Conservation (phyloP, 2,113 vertebrate species). For the Mus spicilegus region DNA sequence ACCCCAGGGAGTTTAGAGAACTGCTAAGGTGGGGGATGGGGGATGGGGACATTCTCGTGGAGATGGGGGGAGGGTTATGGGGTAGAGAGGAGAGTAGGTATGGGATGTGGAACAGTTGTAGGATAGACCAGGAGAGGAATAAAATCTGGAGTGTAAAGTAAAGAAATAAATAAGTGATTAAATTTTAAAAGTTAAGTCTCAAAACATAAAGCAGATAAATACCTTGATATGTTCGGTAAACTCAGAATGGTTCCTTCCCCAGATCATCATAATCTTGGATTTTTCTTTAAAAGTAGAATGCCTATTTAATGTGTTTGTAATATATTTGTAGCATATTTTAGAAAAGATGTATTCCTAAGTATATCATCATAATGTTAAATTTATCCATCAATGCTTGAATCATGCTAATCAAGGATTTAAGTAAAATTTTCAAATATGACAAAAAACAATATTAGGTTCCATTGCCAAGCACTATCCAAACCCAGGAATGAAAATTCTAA, state of each 20-base stretch:
- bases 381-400: constrained; percentile 56
- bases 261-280: background rate
- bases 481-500: constrained; percentile 15
- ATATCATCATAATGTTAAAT: constrained; percentile 28
- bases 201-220: background rate
- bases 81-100: no score
- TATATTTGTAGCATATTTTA: background rate
- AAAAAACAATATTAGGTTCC: background rate
- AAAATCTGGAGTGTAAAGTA: no score
- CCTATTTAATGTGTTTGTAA: background rate
- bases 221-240: constrained; percentile 19
- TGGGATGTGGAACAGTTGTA: no score
- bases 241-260: background rate
- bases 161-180: no score
- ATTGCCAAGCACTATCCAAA: constrained; percentile 31
- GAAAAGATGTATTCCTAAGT: background rate
- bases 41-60: no score
- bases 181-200: background rate
- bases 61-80: no score
- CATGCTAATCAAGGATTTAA: constrained; percentile 46
- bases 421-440: constrained; percentile 26
- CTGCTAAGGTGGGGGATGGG: no score
- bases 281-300: constrained; percentile 35
- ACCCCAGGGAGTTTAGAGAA: no score
- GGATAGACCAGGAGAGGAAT: no score